Base-by-base conservation (phyloP, 2,113 vertebrate species). In the Atlantisia rogersi region DNA sequence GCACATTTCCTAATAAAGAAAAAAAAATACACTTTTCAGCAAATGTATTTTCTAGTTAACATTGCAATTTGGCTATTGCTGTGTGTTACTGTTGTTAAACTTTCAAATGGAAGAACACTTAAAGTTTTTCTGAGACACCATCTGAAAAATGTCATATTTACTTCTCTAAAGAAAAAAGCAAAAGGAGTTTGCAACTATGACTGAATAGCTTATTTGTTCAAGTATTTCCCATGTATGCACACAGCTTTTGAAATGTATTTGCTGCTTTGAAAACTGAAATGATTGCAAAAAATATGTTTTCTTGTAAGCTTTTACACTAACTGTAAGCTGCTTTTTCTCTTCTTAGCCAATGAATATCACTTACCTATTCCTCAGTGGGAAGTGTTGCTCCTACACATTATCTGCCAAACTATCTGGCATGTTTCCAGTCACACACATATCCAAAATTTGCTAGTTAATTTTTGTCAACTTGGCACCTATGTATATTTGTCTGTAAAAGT, bases 401-500 rank as follows among this genome's bases (percentile, higher is more conserved):
- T 73, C 63, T 95, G 94, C 92, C 95, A 97, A 96, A 63, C 0
- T 0, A 22, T 42, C 74, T 88, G 95, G 79, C 71, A 63, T 21
- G 15, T 58, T 82, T 85, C 53, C 62, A 88, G 58, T 31, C 50
- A 80, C 46, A 88, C 5, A 18, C 82, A 94, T 82, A 77, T 75
- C 15, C 83, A 96, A 89, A 96, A 79, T 39, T 55, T 90, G 37
- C 78, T 56, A 94, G 82, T 95, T 87, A 96, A 85, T 78, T 92
- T 96, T 91, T 92, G 55, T 92, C 70, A 55, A 67, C 12, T 55
- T 96, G 79, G 67, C 92, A 90, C 2, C 3, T 93, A 24, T 39
- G 31, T 4, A 11, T 83, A 78, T 92, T 95, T 96, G 92, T 87
- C 75, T 90, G 82, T 92, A 83, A 94, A 95, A 95, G 52, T 77